Evolutionary conservation across 2,113 vertebrate species (phyloP).

Genomic region (Eurystomus gularis): DNA sequence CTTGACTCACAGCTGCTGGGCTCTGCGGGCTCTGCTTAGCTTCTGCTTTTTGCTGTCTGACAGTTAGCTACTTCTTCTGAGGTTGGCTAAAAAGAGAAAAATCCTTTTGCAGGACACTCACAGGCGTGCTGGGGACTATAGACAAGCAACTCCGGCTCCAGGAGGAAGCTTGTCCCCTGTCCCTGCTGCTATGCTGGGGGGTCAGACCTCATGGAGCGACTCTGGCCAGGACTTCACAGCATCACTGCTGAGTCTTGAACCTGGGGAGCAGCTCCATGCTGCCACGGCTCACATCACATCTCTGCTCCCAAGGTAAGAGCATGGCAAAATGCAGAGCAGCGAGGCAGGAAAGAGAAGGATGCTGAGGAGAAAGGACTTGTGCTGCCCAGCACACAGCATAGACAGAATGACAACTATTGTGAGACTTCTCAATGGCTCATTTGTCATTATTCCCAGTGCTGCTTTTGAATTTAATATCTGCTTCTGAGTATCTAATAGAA

Average conservation of each 20-base stretch:
- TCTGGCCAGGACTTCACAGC: not conserved
- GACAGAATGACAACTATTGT: not conserved
- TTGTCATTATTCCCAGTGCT: not conserved
- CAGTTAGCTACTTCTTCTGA: not conserved
- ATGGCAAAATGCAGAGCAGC: fast-evolving
- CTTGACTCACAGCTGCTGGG: not conserved
- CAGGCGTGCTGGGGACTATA: not conserved
- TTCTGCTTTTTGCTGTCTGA: not conserved
- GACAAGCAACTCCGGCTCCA: not conserved
- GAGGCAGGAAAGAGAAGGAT: not conserved
- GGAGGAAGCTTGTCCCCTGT: not conserved
- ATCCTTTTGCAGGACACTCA: not conserved
- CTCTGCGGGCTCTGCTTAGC: not conserved
- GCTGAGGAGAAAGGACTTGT: not conserved
- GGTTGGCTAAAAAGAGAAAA: not conserved
- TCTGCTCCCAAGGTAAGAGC: not conserved
- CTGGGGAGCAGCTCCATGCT: not conserved
- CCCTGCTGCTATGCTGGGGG: not conserved
- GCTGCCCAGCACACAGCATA: not conserved
- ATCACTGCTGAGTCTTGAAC: not conserved
- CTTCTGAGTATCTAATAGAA: not conserved
- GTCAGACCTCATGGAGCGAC: not conserved
- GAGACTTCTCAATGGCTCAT: not conserved
- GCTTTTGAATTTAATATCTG: not conserved
- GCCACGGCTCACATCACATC: not conserved